Evolutionary conservation across 2,888 invertebrate species (phyloP), one percentile per base, ranked within the genome.

Genomic region (Eupithecia subumbrata): DNA sequence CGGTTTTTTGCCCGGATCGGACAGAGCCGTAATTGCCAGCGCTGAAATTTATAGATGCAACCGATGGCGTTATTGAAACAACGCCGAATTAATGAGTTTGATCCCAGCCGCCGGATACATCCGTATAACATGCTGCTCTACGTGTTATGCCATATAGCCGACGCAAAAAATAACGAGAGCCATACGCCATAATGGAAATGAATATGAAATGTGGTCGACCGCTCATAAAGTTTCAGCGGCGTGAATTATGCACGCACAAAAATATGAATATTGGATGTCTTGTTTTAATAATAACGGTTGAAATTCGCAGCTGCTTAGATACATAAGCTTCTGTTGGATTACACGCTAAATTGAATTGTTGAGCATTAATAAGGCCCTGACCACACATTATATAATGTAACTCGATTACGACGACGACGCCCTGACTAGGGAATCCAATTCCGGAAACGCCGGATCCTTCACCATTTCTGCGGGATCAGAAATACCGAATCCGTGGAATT

Each of bases 41-140:
- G 76, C 79, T 77, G 79, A 81, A 84, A 82, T 82, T 82, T 82
- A 84, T 83, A 82, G 82, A 82, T 82, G 81, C 82, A 81, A 80
- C 81, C 80, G 79, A 79, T 80, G 81, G 80, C 79, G 79, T 80
- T 82, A 82, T 80, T 82, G 82, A 81, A 82, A 86, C 84, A 84
- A 82, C 79, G 77, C 69, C 77, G 78, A 79, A 82, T 83, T 83
- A 82, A 83, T 83, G 83, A 82, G 79, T 82, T 76, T 82, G 79
- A 83, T 81, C 78, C 77, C 25, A 52, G 30, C 68, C 60, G 71
- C 75, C 43, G 34, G 71, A 75, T 72, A 75, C 75, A 74, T 74
- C 18, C 71, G 30, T 40, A 72, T 43, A 64, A n/a, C 56, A 40
- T 11, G 45, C 56, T 25, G 52, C 25, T 25, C 60, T 60, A 25